Evolutionary conservation across 2,888 invertebrate species (phyloP).

Genomic region (Anodontia alba): DNA sequence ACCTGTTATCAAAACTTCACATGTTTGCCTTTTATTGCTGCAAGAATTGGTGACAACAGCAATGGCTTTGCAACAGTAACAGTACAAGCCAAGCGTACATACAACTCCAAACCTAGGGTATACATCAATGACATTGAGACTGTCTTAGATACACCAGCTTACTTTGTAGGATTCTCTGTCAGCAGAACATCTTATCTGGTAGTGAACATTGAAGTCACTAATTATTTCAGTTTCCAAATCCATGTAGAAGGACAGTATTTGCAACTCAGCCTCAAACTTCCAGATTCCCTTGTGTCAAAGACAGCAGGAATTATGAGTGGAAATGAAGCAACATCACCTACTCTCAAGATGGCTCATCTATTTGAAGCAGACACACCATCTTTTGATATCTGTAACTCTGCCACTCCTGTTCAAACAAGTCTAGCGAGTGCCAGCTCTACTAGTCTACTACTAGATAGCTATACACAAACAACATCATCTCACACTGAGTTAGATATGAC

Average conservation of each 20-base stretch:
- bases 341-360: constrained; percentile 48
- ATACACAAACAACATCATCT: constrained; percentile 37
- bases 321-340: constrained; percentile 20
- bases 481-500: constrained; percentile 40
- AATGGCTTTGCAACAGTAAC: constrained; percentile 65
- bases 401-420: constrained; percentile 29
- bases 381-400: constrained; percentile 53
- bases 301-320: constrained; percentile 68
- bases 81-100: constrained; percentile 43
- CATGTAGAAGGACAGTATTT: constrained; percentile 62
- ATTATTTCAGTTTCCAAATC: constrained; percentile 49
- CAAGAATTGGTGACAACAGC: constrained; percentile 61
- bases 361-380: constrained; percentile 29
- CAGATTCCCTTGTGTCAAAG: constrained; percentile 21
- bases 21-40: constrained; percentile 66
- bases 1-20: constrained; percentile 70
- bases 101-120: constrained; percentile 51
- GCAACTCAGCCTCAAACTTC: constrained; percentile 42
- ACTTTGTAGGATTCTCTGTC: constrained; percentile 64
- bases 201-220: constrained; percentile 48
- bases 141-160: constrained; percentile 56
- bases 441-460: constrained; percentile 25
- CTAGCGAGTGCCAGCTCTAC: constrained; percentile 32
- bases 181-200: constrained; percentile 51
- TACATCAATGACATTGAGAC: constrained; percentile 52